Conservation (phyloP, 2,113 vertebrate species). For the Gymnocephalus cernua region DNA sequence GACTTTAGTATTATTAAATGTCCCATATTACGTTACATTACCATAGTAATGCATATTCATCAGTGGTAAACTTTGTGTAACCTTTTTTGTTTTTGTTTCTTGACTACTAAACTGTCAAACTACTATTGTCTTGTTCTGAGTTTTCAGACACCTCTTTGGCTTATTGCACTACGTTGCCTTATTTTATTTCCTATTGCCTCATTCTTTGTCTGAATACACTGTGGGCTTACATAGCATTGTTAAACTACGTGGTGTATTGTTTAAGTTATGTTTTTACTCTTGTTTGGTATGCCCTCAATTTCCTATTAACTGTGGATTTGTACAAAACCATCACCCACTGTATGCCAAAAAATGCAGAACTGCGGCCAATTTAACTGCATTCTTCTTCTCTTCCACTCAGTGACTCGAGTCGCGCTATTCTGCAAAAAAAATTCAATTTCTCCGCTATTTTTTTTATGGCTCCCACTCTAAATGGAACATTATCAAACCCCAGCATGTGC, state of each 20-base stretch:
- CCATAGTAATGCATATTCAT: constrained; percentile 14
- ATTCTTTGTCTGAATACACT: not conserved
- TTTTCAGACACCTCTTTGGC: not conserved
- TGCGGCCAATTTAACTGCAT: not conserved
- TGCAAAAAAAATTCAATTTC: constrained; percentile 45
- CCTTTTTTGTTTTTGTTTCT: not conserved
- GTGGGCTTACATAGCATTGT: not conserved
- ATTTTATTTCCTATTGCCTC: constrained; percentile 6
- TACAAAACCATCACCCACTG: constrained; percentile 10
- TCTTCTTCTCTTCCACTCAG: constrained; percentile 8
- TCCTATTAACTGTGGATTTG: constrained; percentile 10
- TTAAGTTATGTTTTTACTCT: constrained; percentile 12
- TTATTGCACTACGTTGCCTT: constrained; percentile 9
- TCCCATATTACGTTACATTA: not conserved
- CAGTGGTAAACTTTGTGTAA: not conserved
- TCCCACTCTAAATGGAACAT: constrained; percentile 43
- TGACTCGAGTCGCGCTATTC: constrained; percentile 10
- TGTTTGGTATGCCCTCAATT: not conserved
- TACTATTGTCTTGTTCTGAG: not conserved
- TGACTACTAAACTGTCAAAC: constrained; percentile 9
- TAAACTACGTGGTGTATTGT: constrained; percentile 13
- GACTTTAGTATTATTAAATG: constrained; percentile 9
- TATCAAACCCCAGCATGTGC: constrained; percentile 47
- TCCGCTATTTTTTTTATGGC: constrained; percentile 34
- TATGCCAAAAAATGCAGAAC: constrained; percentile 7